phyloP scores from a whole-genome alignment of 1,140 invertebrate genomes.

The Bombus sibiricus region DNA sequence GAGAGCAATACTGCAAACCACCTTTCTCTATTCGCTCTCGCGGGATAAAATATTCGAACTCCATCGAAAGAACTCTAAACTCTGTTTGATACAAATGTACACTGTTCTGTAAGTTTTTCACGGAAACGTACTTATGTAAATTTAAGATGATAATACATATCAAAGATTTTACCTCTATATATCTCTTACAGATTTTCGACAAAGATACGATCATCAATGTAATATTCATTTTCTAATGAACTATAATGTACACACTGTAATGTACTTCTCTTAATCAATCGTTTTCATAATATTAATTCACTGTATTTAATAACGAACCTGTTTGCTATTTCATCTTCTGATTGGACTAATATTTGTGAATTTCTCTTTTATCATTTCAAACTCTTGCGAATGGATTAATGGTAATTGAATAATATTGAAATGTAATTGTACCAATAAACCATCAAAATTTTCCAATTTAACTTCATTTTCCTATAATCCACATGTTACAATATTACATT shows the following conservation, averaged over 20 bases:
- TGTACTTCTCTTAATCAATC: too few species aligned
- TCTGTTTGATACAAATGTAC: neutral
- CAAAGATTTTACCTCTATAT: neutral
- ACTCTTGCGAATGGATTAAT: too few species aligned
- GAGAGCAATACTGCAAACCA: neutral
- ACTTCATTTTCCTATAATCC: neutral
- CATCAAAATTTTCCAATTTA: neutral
- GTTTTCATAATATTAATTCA: too few species aligned
- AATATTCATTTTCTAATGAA: too few species aligned
- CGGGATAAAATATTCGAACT: conserved; percentile 26
- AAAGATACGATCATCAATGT: too few species aligned
- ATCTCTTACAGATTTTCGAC: too few species aligned
- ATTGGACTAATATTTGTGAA: too few species aligned
- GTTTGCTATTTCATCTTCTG: too few species aligned
- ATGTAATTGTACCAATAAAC: neutral
- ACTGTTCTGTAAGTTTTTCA: neutral
- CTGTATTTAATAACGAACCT: too few species aligned
- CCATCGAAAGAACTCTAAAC: neutral
- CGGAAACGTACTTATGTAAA: neutral
- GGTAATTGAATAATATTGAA: neutral
- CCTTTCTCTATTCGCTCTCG: conserved; percentile 3
- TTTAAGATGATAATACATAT: neutral
- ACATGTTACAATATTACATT: neutral
- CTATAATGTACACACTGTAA: too few species aligned
- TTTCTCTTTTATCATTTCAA: too few species aligned